A percentile compares a stretch with the other conserved stretches of the same genome.
These are phyloP conservation scores for Hypocryptadius cinnamomeus DNA, from an alignment of 2,113 vertebrate genomes.

Conservation along the genomic window DNA sequence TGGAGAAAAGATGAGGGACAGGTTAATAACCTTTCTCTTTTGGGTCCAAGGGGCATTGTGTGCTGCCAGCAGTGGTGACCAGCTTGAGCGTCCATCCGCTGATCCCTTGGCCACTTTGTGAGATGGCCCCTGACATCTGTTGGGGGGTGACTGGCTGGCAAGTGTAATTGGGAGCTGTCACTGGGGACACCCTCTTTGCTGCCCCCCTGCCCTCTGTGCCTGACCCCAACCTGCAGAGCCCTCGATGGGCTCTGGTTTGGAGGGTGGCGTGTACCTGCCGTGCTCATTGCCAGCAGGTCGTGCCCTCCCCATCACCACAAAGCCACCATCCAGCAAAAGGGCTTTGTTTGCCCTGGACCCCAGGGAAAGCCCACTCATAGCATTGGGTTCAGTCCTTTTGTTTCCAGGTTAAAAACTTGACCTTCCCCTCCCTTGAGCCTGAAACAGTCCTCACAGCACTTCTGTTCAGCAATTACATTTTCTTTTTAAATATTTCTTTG, in stretches of 20 bases:
- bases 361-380: constrained; percentile 2
- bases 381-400: not conserved
- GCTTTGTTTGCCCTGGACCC: not conserved
- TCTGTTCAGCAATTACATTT: constrained; percentile 45
- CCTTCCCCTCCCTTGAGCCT: constrained; percentile 21
- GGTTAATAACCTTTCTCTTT: not conserved
- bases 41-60: not conserved
- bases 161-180: not conserved
- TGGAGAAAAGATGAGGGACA: not conserved
- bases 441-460: not conserved
- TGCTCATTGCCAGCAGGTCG: not conserved
- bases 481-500: constrained; percentile 22
- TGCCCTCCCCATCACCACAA: not conserved
- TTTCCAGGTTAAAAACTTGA: constrained; percentile 52
- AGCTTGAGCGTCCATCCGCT: not conserved
- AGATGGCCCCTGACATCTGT: not conserved
- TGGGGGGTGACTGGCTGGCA: not conserved
- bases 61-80: not conserved
- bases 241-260: not conserved
- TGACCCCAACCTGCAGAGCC: not conserved
- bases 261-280: not conserved
- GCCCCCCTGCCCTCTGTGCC: not conserved
- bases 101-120: not conserved
- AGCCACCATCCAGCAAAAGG: not conserved
- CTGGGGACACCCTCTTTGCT: not conserved